Evolutionary conservation across 2,888 invertebrate genomes (phyloP).

Genomic region (Ommatoiulus sabulosus): DNA sequence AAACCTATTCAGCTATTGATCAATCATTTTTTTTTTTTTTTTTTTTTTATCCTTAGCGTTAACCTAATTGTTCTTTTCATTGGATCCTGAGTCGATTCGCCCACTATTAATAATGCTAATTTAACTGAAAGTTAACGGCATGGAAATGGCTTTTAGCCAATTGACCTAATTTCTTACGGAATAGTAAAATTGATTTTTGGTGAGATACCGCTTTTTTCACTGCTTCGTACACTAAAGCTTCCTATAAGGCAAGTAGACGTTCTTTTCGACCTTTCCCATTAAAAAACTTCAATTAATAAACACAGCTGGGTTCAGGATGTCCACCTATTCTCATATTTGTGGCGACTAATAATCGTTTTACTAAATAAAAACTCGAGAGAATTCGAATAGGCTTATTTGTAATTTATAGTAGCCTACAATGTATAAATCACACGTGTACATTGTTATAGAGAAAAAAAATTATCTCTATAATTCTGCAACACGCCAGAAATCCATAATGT

Average conservation of each 20-base stretch:
- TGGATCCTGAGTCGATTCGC: background rate
- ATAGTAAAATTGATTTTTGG: background rate
- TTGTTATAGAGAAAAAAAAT: too few relatives aligned
- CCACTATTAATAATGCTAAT: constrained; percentile 40
- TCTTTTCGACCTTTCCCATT: background rate
- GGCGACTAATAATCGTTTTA: too few relatives aligned
- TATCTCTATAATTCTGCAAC: too few relatives aligned
- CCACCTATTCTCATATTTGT: background rate
- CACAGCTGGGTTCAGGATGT: background rate
- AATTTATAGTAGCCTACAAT: too few relatives aligned
- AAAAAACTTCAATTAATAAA: background rate
- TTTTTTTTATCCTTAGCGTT: background rate
- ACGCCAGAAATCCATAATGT: too few relatives aligned
- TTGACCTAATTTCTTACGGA: constrained; percentile 6
- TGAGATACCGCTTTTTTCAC: background rate
- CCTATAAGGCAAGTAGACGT: background rate
- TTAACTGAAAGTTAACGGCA: constrained; percentile 21
- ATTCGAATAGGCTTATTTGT: too few relatives aligned
- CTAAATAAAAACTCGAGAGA: too few relatives aligned
- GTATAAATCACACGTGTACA: too few relatives aligned
- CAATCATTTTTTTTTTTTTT: constrained; percentile 15
- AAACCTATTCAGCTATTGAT: background rate
- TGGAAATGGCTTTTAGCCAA: constrained; percentile 22
- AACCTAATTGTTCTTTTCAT: constrained; percentile 17
- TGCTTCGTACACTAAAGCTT: background rate